A percentile compares a stretch with the other conserved stretches of the same genome.
Conservation (phyloP, 2,888 invertebrate genomes). For the Pterostichus niger region DNA sequence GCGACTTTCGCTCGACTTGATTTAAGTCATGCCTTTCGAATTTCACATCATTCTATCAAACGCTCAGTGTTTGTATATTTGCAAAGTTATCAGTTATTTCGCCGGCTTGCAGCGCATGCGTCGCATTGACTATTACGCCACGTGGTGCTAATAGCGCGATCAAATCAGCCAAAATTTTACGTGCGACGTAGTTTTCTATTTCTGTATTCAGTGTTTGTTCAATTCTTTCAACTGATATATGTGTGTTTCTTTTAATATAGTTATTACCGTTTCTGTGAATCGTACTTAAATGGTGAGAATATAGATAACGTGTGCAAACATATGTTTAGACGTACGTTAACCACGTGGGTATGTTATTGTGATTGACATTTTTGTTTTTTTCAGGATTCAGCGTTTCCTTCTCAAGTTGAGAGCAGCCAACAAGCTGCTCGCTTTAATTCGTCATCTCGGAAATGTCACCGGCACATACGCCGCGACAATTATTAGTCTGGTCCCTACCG, state of each 20-base stretch:
- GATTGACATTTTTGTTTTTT: slow-evolving; percentile 70
- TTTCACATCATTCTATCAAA: slow-evolving; percentile 53
- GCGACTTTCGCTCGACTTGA: slow-evolving; percentile 60
- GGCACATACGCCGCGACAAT: slow-evolving; percentile 75
- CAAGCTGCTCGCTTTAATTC: slow-evolving; percentile 44
- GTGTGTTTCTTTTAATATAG: neutral
- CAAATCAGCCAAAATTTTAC: slow-evolving; percentile 6
- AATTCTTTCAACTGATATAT: neutral
- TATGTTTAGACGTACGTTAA: slow-evolving; percentile 50
- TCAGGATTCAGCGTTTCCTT: slow-evolving; percentile 73
- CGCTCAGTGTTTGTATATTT: slow-evolving; percentile 43
- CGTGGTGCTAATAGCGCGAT: slow-evolving; percentile 43
- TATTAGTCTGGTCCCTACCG: slow-evolving; percentile 89
- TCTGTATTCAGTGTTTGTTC: slow-evolving; percentile 9
- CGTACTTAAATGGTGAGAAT: slow-evolving; percentile 38
- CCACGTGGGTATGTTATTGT: slow-evolving; percentile 53
- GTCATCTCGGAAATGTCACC: slow-evolving; percentile 57
- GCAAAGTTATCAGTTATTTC: slow-evolving; percentile 55
- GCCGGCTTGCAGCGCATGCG: slow-evolving; percentile 55
- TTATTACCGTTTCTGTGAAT: neutral
- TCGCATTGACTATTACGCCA: slow-evolving; percentile 27
- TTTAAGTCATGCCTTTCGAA: slow-evolving; percentile 56
- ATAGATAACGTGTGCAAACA: slow-evolving; percentile 28
- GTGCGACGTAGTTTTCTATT: slow-evolving; percentile 2
- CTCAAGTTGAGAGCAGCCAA: slow-evolving; percentile 30